Evolutionary conservation across 2,113 vertebrate genomes (phyloP), one percentile per base, ranked within the genome.

Genomic region (Helogale parvula): DNA sequence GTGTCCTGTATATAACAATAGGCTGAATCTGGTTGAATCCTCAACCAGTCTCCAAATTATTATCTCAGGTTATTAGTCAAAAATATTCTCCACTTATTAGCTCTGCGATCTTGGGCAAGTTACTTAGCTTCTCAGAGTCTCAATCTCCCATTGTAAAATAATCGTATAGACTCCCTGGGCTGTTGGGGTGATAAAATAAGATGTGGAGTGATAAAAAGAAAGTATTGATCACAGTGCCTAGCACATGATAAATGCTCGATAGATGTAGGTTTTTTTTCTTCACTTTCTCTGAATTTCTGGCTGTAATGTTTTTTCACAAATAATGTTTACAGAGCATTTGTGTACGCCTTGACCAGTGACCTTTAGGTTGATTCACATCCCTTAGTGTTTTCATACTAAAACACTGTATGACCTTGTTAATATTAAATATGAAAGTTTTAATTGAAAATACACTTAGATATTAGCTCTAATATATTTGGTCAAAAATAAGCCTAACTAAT

Each of bases 381-480:
- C 0, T 54, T 76, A 90, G 45, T 25, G 29, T 33, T 95, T 76
- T 92, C 83, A 45, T 88, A 84, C 41, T 72, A 47, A 13, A 63
- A 31, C 0, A n/a, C 23, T 35, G 5, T 27, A 1, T 87, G 68
- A 88, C 27, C 31, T 2, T 50, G 15, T n/a, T 90, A 92, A 63
- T 92, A 98, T 91, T 74, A 90, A 76, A 65, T 87, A 83, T 29
- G 16, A 68, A 93, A 38, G 9, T 63, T 77, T 77, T 74, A 25
- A 45, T 71, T 85, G 10, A 60, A 74, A 88, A 80, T 54, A 69
- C 66, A 81, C n/a, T 85, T 79, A 31, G 2, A 93, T 76, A 69
- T 68, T 57, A 45, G 12, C 25, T 38, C 9, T 80, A 89, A 80
- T 25, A 31, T 54, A 38, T 31, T 83, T 65, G n/a, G n/a, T 91